Percentiles rank a stretch among this genome's conserved stretches.
These are phyloP conservation scores for Holacanthella duospinosa DNA, from an alignment of 2,888 invertebrate genomes.

Conservation along the genomic window DNA sequence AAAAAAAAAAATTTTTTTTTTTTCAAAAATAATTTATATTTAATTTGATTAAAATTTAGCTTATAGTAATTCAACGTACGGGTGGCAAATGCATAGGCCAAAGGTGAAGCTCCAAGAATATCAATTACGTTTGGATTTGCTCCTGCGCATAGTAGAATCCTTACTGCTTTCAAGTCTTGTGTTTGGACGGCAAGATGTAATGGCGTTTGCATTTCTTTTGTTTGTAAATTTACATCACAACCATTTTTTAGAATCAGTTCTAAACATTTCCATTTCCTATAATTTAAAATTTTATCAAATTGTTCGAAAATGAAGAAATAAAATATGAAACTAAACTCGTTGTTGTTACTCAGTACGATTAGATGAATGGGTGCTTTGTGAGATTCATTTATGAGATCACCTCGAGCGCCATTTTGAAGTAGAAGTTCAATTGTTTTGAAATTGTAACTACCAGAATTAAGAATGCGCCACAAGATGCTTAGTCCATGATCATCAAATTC, in stretches of 20 bases:
- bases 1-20: background rate
- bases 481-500: conserved; percentile 27
- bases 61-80: too few relatives aligned
- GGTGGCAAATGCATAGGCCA: conserved; percentile 22
- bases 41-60: background rate
- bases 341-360: too few relatives aligned
- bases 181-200: conserved; percentile 29
- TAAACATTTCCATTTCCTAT: conserved; percentile 32
- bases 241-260: conserved; percentile 29
- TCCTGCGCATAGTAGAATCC: conserved; percentile 25
- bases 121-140: conserved; percentile 30
- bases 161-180: conserved; percentile 26
- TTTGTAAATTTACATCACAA: conserved; percentile 26
- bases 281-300: too few relatives aligned
- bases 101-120: conserved; percentile 26
- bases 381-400: conserved; percentile 21
- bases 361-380: conserved; percentile 32
- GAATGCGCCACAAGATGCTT: conserved; percentile 26
- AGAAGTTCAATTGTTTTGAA: conserved; percentile 27
- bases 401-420: conserved; percentile 20
- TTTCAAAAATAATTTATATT: background rate
- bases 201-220: conserved; percentile 30
- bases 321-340: too few relatives aligned
- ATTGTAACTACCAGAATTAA: conserved; percentile 25
- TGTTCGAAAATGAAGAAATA: too few relatives aligned